phyloP scores from a whole-genome alignment of 2,888 invertebrate genomes.

The Cheilosia urbana region DNA sequence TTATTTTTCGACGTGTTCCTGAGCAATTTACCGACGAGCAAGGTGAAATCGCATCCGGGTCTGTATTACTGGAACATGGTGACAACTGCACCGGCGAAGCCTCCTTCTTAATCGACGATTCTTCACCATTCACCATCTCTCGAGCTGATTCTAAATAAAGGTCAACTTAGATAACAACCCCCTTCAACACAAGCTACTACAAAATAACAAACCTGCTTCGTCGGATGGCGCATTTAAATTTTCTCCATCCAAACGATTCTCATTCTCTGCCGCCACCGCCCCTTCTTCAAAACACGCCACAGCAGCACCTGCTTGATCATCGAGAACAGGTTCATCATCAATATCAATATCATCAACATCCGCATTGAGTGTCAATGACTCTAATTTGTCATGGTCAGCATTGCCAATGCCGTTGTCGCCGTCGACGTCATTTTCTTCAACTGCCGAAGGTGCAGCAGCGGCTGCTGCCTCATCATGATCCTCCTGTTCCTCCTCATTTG shows the following conservation, averaged over 20 bases:
- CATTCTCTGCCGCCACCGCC: conserved; percentile 23
- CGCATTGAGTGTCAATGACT: conserved; percentile 76
- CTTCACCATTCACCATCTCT: conserved; percentile 30
- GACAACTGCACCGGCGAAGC: conserved; percentile 63
- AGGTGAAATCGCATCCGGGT: conserved; percentile 68
- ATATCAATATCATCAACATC: conserved; percentile 65
- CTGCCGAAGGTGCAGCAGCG: conserved; percentile 37
- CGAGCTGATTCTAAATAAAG: not conserved
- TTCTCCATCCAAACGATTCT: conserved; percentile 39
- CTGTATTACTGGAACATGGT: conserved; percentile 64
- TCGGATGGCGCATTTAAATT: conserved; percentile 51
- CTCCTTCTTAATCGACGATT: conserved; percentile 39
- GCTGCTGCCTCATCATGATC: not conserved
- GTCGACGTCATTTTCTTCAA: conserved; percentile 18
- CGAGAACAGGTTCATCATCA: conserved; percentile 74
- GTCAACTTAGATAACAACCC: conserved; percentile 6
- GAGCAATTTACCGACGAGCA: conserved; percentile 67
- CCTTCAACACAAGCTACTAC: conserved; percentile 1
- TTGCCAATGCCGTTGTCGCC: conserved; percentile 52
- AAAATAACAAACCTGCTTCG: conserved; percentile 55
- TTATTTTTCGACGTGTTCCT: conserved; percentile 61
- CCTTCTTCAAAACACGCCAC: conserved; percentile 24
- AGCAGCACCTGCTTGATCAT: conserved; percentile 42
- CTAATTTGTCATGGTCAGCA: conserved; percentile 69
- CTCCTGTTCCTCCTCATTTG: conserved; percentile 18